phyloP scores from a whole-genome alignment of 37 sponge, comb jelly and placozoan genomes.

The Ephydatia muelleri region DNA sequence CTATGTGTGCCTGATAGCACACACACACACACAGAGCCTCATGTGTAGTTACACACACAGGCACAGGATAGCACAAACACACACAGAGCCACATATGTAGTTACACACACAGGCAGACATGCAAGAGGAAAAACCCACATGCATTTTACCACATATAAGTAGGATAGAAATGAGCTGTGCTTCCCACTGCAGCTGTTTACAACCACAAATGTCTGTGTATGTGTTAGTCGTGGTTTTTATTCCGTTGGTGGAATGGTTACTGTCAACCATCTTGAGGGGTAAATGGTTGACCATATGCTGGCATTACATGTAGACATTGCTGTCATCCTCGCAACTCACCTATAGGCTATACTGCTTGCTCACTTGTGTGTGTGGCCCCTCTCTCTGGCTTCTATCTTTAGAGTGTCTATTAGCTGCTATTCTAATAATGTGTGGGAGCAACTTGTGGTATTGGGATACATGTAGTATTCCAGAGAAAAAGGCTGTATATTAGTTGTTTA shows the following conservation, averaged over 20 bases:
- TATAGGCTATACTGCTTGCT: too few species aligned
- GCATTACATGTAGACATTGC: neutral
- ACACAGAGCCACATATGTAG: conserved; percentile 1
- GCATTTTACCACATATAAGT: too few species aligned
- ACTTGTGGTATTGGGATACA: neutral
- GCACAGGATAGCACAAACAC: neutral
- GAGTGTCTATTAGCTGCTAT: too few species aligned
- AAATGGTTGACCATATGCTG: neutral
- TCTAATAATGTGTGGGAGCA: too few species aligned
- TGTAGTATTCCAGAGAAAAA: neutral
- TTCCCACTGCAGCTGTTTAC: neutral
- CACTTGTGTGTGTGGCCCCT: too few species aligned
- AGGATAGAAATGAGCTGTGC: too few species aligned
- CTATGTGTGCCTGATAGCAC: too few species aligned
- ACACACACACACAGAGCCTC: neutral
- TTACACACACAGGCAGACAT: conserved; percentile 15
- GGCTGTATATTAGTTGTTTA: neutral
- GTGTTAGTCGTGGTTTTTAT: neutral
- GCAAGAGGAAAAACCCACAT: too few species aligned
- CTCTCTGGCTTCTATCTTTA: too few species aligned
- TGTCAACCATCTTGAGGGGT: neutral
- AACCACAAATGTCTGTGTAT: neutral
- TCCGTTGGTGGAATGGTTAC: neutral
- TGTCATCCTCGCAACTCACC: too few species aligned
- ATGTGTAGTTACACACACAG: neutral